Evolutionary conservation across 2,113 vertebrate genomes (phyloP).

Genomic region (Tragelaphus strepsiceros): DNA sequence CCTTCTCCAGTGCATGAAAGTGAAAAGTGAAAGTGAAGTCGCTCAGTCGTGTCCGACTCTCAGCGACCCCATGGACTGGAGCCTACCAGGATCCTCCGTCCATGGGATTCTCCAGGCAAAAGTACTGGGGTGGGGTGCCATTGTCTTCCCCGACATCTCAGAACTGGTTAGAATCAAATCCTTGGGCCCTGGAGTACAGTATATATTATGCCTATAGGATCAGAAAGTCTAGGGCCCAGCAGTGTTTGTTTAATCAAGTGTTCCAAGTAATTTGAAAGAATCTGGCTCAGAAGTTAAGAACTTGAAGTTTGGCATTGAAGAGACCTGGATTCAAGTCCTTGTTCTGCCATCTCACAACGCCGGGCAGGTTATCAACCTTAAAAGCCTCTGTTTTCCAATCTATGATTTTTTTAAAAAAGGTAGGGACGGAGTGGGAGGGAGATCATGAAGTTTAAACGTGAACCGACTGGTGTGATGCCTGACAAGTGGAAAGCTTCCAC

Average conservation of each 20-base stretch:
- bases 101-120: no score
- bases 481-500: not conserved
- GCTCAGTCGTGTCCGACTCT: no score
- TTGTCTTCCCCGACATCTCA: no score
- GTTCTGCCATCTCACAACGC: not conserved
- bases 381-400: not conserved
- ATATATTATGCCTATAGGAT: not conserved
- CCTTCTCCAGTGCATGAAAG: no score
- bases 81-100: no score
- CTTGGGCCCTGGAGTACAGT: not conserved
- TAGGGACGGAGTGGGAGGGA: fast-evolving
- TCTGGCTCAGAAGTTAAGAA: not conserved
- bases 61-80: no score
- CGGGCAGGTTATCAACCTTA: not conserved
- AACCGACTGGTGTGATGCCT: not conserved
- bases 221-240: not conserved
- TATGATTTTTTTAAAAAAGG: not conserved
- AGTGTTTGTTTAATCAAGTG: not conserved
- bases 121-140: no score
- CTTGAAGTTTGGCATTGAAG: not conserved
- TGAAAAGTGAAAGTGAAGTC: no score
- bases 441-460: not conserved
- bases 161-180: not conserved
- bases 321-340: not conserved
- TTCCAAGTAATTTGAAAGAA: not conserved